A percentile compares a stretch with the other conserved stretches of the same genome.
Evolutionary conservation across 2,888 invertebrate species (phyloP).

Genomic region (Hymenopus coronatus): DNA sequence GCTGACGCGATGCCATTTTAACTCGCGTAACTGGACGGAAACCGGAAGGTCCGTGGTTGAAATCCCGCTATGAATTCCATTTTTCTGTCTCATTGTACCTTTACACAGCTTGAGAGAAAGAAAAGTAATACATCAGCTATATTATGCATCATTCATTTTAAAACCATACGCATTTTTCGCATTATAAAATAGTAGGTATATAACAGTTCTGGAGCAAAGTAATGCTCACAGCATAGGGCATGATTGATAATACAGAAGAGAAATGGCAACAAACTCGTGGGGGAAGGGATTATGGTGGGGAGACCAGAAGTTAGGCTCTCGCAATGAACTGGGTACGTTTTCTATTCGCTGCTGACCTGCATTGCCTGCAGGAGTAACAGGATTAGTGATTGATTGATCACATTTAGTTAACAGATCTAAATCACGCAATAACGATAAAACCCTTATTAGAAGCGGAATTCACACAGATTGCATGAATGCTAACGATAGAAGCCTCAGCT

Average conservation of each 20-base stretch:
- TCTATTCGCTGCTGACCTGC: neutral
- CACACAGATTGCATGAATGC: neutral
- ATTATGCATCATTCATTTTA: too few species aligned
- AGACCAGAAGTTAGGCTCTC: neutral
- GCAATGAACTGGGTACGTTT: neutral
- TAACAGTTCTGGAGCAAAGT: too few species aligned
- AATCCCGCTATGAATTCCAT: too few species aligned
- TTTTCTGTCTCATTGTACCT: too few species aligned
- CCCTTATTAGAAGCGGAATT: neutral
- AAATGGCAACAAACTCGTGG: neutral
- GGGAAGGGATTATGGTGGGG: neutral
- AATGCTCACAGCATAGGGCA: too few species aligned
- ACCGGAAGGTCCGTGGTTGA: too few species aligned
- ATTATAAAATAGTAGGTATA: too few species aligned
- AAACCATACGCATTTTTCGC: too few species aligned
- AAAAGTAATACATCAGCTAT: too few species aligned
- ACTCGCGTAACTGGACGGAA: too few species aligned
- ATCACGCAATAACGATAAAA: neutral
- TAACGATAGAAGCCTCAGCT: neutral
- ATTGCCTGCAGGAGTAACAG: neutral
- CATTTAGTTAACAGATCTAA: neutral
- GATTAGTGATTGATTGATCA: neutral
- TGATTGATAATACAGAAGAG: neutral
- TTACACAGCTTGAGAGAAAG: too few species aligned
- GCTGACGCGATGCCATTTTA: too few species aligned